Percentiles rank a stretch among this genome's conserved stretches.
These are phyloP conservation scores for Hirudo medicinalis DNA, from an alignment of 1,140 invertebrate species.

Conservation along the genomic window DNA sequence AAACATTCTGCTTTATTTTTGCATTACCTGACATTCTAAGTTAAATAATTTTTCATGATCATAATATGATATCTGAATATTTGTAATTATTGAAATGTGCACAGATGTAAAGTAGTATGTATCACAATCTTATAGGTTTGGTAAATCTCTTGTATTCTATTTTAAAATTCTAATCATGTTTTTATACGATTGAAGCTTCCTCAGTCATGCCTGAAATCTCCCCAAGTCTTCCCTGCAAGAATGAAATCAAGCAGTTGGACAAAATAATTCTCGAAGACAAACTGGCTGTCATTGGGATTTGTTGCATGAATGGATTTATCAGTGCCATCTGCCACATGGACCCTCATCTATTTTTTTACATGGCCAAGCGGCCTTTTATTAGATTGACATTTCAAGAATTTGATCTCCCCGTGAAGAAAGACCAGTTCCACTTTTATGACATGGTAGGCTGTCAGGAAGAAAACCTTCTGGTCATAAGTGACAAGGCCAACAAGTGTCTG, in stretches of 20 bases:
- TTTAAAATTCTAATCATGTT: too few relatives aligned
- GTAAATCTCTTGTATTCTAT: too few relatives aligned
- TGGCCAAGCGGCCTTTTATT: background rate
- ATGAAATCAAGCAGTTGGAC: background rate
- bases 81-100: too few relatives aligned
- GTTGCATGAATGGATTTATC: background rate
- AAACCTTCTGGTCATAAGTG: background rate
- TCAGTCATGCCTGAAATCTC: too few relatives aligned
- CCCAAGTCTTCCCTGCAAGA: too few relatives aligned
- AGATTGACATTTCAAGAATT: background rate
- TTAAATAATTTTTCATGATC: too few relatives aligned
- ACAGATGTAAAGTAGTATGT: too few relatives aligned
- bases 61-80: too few relatives aligned
- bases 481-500: background rate
- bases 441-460: background rate
- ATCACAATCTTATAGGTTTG: too few relatives aligned
- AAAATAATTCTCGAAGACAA: background rate
- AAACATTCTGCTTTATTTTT: too few relatives aligned
- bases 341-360: constrained; percentile 1
- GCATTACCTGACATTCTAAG: too few relatives aligned
- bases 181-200: too few relatives aligned
- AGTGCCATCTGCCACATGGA: constrained; percentile 3
- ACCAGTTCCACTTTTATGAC: constrained; percentile 6
- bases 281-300: background rate
- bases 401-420: background rate